Evolutionary conservation across 1,140 invertebrate species (phyloP).

Genomic region (Zaprionus ornatus): DNA sequence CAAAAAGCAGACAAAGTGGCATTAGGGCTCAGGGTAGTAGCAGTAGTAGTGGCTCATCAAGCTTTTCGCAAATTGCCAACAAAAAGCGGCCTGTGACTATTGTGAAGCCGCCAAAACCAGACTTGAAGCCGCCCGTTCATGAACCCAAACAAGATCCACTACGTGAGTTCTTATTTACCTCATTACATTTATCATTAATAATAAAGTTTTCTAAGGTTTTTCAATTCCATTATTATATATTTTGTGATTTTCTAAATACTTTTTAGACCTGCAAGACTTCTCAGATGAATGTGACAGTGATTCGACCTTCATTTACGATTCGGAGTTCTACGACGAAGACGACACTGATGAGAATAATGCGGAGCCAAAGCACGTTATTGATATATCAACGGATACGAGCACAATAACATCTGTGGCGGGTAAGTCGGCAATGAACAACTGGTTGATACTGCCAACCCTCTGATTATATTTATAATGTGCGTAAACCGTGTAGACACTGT

Average conservation of each 20-base stretch:
- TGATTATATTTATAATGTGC: slow-evolving; percentile 78
- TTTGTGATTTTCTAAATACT: neutral
- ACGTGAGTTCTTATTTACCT: slow-evolving; percentile 39
- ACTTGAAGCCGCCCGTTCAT: slow-evolving; percentile 31
- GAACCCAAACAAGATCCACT: slow-evolving; percentile 66
- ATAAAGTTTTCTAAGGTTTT: neutral
- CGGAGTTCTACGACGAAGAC: slow-evolving; percentile 55
- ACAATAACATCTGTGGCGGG: slow-evolving; percentile 59
- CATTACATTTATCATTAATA: no score
- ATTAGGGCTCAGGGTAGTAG: slow-evolving; percentile 32
- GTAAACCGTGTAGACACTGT: slow-evolving; percentile 76
- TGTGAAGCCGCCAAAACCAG: slow-evolving; percentile 54
- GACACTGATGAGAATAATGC: slow-evolving; percentile 49
- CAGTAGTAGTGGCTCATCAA: slow-evolving; percentile 28
- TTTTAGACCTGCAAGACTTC: slow-evolving; percentile 43
- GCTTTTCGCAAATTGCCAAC: neutral
- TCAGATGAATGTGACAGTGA: slow-evolving; percentile 50
- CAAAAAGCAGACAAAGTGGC: slow-evolving; percentile 6
- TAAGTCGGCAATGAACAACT: slow-evolving; percentile 60
- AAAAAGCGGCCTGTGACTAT: slow-evolving; percentile 59
- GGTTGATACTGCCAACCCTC: slow-evolving; percentile 80
- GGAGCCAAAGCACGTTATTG: slow-evolving; percentile 43
- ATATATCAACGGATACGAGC: slow-evolving; percentile 69
- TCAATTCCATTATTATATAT: neutral
- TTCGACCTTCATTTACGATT: slow-evolving; percentile 58